Base-by-base conservation (phyloP, 2,797 vertebrate species). In the Hozukius guyotensis region DNA sequence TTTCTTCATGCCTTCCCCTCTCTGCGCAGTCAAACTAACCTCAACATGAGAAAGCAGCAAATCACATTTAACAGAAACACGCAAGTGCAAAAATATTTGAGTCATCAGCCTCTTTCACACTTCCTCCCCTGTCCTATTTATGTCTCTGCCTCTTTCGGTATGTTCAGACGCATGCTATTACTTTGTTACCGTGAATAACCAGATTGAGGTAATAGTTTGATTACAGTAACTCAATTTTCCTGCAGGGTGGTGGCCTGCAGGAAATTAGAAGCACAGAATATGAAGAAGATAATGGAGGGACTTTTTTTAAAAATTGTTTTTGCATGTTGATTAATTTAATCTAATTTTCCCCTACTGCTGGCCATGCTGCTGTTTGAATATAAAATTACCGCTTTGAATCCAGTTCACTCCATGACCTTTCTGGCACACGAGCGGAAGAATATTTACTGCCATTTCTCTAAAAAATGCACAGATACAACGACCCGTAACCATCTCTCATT, bases 31-130 rank as follows among this genome's bases (percentile, higher is more conserved):
- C 81, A 66, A 72, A 76, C 83, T 57, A 63, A 76, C 78, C 80
- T 82, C 82, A 85, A 76, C 77, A 80, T 63, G 76, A 83, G 76
- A 90, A 81, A 78, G 55, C 77, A 74, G 84, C 84, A 78, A 87
- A 88, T 85, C 79, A 72, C 81, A 88, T 88, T 83, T 61, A 60
- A 80, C 68, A 31, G 66, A 82, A 83, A 87, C 72, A 78, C 56
- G 34, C 73, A 75, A 82, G 74, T 66, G 85, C 77, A 78, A 77
- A 75, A 38, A 14, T 62, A 36, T 79, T 82, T 80, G 77, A 91
- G 77, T 89, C 88, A 91, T 88, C 83, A 42, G 76, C 72, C 49
- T 59, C 38, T 63, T 85, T 87, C 76, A 79, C 89, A 91, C 81
- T 80, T 90, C 91, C 87, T 89, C 77, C 63, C 72, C 32, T 36